Evolutionary conservation across 2,113 vertebrate species (phyloP).

Genomic region (Cepphus grylle): DNA sequence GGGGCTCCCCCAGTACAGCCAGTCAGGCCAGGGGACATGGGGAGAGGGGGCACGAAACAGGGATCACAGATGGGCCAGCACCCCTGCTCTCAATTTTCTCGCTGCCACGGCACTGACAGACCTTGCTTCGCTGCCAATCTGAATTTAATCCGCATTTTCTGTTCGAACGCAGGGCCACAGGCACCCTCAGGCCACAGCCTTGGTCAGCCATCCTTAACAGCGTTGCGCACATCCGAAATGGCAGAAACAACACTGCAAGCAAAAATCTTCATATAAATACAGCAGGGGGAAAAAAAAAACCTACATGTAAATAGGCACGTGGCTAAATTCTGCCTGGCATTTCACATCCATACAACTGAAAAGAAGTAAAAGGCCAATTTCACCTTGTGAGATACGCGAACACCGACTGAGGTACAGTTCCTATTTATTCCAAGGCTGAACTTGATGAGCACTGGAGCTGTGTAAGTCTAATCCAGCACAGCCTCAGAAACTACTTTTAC

Average conservation of each 20-base stretch:
- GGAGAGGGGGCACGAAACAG: not conserved
- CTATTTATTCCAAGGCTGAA: not conserved
- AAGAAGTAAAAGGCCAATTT: not conserved
- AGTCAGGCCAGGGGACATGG: not conserved
- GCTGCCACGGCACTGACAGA: not conserved
- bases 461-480: not conserved
- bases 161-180: not conserved
- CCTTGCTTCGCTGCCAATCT: accelerated
- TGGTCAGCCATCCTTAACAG: not conserved
- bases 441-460: not conserved
- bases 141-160: not conserved
- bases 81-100: not conserved
- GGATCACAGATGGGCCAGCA: accelerated
- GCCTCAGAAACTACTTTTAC: not conserved
- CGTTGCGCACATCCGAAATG: not conserved
- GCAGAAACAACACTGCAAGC: not conserved
- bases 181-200: not conserved
- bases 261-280: not conserved
- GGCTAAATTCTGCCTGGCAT: not conserved
- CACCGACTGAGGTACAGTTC: not conserved
- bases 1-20: not conserved
- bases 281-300: not conserved
- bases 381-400: not conserved
- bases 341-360: not conserved
- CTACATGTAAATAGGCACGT: not conserved